Base-by-base conservation (phyloP, 2,888 invertebrate genomes). In the Latheticus oryzae region DNA sequence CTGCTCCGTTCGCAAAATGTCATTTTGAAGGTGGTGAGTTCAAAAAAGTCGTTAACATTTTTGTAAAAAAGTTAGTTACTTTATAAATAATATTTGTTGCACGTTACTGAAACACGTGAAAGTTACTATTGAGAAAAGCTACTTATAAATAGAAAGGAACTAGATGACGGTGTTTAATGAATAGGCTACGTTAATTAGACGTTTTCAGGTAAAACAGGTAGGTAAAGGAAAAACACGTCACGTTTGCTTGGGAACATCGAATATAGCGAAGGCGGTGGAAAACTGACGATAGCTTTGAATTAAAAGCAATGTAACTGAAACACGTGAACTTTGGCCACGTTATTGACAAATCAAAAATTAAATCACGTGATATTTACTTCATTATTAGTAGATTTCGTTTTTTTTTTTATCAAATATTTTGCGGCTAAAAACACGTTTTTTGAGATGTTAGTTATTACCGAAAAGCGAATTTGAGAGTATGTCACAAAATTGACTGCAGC, bases 321-420 rank as follows among this genome's bases (percentile, higher is more conserved):
- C 53, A 53, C 43, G 53, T 53, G 53, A 53, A 11, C 13, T 17
- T 53, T 13, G 23, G 32, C 16, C 53, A 53, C 53, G 43, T 53
- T 53, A 53, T 43, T 5, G 26, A 23, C 23, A 17, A 16, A 24
- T 33, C 42, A 43, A 43, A 24, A 53, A 42, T 35, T 23, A 33
- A 33, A n/a, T 33, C 33, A 33, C 33, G 33, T 33, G 28, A 26
- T 11, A 5, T 26, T 26, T 26, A 4, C n/a, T n/a, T n/a, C n/a
- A n/a, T n/a, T n/a, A n/a, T n/a, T n/a, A n/a, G n/a, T n/a, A n/a
- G n/a, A n/a, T n/a, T n/a, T 7, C 26, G 8, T n/a, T n/a, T 26
- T 26, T 21, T 5, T 21, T 21, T 21, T 21, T 21, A 21, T n/a
- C n/a, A n/a, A n/a, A 21, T 21, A 28, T 28, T 13, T 32, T 32